Evolutionary conservation across 2,797 vertebrate genomes (phyloP).

Genomic region (Gadopsis bispinosus): DNA sequence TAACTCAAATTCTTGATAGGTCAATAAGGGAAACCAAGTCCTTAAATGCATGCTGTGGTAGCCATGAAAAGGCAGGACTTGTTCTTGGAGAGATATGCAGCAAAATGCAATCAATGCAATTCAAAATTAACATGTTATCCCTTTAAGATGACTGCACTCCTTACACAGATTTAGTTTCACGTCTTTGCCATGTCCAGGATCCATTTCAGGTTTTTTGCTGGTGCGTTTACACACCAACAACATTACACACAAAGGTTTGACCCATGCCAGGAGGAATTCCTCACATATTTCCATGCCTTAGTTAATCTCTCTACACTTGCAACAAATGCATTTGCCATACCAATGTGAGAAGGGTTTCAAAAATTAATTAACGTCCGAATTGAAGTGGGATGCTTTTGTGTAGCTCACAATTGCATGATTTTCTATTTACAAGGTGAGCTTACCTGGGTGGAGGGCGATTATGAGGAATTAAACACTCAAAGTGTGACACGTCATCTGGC

Average conservation of each 20-base stretch:
- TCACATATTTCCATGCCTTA: not conserved
- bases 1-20: not conserved
- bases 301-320: not conserved
- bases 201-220: constrained; percentile 1
- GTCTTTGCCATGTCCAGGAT: not conserved
- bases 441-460: not conserved
- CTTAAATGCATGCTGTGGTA: not conserved
- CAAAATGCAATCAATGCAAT: constrained; percentile 16
- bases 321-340: not conserved
- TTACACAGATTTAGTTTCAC: not conserved
- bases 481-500: not conserved
- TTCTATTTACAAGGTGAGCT: constrained; percentile 7
- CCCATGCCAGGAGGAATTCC: not conserved
- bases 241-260: not conserved
- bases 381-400: not conserved
- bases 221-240: not conserved
- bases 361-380: not conserved
- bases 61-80: not conserved
- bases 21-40: not conserved
- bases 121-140: not conserved
- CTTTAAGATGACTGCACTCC: not conserved
- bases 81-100: not conserved
- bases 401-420: constrained; percentile 20
- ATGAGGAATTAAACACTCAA: not conserved
- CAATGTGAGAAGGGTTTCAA: not conserved